Evolutionary conservation across 1,140 invertebrate species (phyloP).

Genomic region (Lamellibrachia luymesi): DNA sequence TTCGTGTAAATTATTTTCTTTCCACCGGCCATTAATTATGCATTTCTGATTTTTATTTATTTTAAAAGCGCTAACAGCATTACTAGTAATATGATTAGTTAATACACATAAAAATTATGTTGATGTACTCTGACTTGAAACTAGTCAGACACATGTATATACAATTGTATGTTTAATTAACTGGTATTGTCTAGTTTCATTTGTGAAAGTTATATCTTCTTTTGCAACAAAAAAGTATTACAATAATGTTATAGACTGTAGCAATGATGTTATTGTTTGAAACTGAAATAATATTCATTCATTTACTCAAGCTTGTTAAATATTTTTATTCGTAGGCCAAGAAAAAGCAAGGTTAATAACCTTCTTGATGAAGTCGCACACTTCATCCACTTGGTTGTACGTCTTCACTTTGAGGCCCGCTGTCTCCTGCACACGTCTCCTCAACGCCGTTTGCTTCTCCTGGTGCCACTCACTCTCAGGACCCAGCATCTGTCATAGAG

Average conservation of each 20-base stretch:
- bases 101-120: too few relatives aligned
- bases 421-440: constrained; percentile 23
- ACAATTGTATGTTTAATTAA: background rate
- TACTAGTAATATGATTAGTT: too few relatives aligned
- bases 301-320: background rate
- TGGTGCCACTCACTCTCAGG: constrained; percentile 35
- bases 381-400: constrained; percentile 32
- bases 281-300: background rate
- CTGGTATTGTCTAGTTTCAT: background rate
- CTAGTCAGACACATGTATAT: background rate
- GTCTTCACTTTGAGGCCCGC: constrained; percentile 24
- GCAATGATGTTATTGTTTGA: background rate
- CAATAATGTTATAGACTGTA: background rate
- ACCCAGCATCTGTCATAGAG: background rate
- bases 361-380: constrained; percentile 38
- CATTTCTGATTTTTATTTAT: too few relatives aligned
- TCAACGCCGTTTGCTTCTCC: constrained; percentile 31
- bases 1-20: too few relatives aligned
- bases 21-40: too few relatives aligned
- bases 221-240: background rate
- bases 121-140: background rate
- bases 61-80: too few relatives aligned
- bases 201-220: background rate
- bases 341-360: constrained; percentile 23
- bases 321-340: background rate